These are phyloP conservation scores for Hypselothyrea guttata DNA, from an alignment of 2,888 invertebrate species.

Conservation along the genomic window DNA sequence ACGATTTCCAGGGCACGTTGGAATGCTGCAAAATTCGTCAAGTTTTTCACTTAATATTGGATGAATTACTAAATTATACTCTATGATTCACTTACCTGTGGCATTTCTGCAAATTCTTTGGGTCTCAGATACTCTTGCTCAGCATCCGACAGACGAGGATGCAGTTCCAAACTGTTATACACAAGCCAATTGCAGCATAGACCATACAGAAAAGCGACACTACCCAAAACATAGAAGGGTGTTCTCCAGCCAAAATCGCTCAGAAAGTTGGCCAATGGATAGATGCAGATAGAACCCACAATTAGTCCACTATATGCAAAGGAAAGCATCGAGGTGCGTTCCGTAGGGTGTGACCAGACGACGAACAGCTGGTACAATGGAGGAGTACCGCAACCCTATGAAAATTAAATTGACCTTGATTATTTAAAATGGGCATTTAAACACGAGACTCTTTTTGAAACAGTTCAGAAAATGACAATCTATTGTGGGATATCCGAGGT, in stretches of 20 bases:
- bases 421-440: no score
- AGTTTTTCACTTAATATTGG: no score
- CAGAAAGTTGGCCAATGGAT: slow-evolving; percentile 84
- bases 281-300: slow-evolving; percentile 83
- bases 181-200: slow-evolving; percentile 77
- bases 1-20: slow-evolving; percentile 83
- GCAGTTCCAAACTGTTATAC: slow-evolving; percentile 84
- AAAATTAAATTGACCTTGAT: no score
- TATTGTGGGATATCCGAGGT: no score
- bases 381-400: slow-evolving; percentile 80
- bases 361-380: slow-evolving; percentile 80
- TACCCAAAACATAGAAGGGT: slow-evolving; percentile 84
- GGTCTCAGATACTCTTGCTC: slow-evolving; percentile 79
- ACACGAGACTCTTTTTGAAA: no score
- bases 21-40: slow-evolving; percentile 43
- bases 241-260: slow-evolving; percentile 85
- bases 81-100: slow-evolving; percentile 42
- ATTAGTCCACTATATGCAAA: slow-evolving; percentile 83
- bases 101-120: slow-evolving; percentile 13
- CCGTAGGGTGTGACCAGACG: slow-evolving; percentile 82
- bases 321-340: slow-evolving; percentile 81
- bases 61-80: background rate
- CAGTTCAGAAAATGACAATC: no score
- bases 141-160: slow-evolving; percentile 83
- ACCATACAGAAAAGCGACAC: slow-evolving; percentile 69